Evolutionary conservation across 2,888 invertebrate species (phyloP).

Genomic region (Macropis europaea): DNA sequence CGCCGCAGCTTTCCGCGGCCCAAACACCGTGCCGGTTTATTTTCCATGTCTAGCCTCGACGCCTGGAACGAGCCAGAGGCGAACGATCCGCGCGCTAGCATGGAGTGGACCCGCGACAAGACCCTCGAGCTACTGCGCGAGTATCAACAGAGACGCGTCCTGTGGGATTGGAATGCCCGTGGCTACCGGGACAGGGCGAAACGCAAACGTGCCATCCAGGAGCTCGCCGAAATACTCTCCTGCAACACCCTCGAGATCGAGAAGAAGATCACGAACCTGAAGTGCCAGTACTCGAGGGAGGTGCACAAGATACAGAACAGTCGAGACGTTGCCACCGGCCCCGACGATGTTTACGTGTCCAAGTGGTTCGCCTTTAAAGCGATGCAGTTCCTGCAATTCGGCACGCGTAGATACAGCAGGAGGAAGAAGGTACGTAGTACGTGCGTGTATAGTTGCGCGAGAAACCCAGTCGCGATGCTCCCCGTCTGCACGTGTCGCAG

Average conservation of each 20-base stretch:
- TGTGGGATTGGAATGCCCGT: conserved; percentile 71
- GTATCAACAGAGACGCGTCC: conserved; percentile 68
- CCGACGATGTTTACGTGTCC: conserved; percentile 70
- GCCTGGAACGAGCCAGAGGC: conserved; percentile 49
- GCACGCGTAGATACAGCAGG: conserved; percentile 68
- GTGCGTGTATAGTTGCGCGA: not conserved
- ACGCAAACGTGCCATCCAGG: conserved; percentile 69
- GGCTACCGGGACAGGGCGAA: conserved; percentile 69
- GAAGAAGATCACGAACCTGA: conserved; percentile 71
- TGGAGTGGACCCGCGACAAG: conserved; percentile 73
- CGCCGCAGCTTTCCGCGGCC: not conserved
- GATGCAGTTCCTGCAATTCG: conserved; percentile 71
- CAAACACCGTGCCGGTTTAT: conserved; percentile 6
- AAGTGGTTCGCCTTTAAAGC: conserved; percentile 73
- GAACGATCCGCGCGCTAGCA: conserved; percentile 51
- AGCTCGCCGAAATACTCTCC: conserved; percentile 67
- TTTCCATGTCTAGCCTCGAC: conserved; percentile 55
- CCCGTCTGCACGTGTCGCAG: conserved; percentile 30
- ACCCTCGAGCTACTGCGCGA: conserved; percentile 68
- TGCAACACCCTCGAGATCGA: conserved; percentile 71
- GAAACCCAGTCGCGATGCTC: conserved; percentile 20
- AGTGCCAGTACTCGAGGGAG: conserved; percentile 71
- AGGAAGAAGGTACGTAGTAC: conserved; percentile 64
- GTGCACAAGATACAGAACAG: conserved; percentile 72
- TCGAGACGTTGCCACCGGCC: conserved; percentile 63